These are phyloP conservation scores for Ischnus inquisitorius DNA, from an alignment of 2,888 invertebrate species.

Conservation along the genomic window DNA sequence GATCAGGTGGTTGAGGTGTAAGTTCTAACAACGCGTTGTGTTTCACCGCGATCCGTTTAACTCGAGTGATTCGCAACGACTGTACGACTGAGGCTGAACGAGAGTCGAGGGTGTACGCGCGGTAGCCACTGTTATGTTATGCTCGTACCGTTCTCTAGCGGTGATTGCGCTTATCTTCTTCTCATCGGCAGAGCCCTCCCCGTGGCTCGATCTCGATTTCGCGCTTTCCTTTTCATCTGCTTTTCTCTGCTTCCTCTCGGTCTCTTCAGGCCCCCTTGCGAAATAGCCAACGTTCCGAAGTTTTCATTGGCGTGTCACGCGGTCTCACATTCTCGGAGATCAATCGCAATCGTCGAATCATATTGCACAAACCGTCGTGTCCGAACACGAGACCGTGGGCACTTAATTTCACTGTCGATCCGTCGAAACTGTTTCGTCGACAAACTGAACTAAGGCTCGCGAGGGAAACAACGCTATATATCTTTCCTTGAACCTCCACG, in stretches of 20 bases:
- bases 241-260: background rate
- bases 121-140: background rate
- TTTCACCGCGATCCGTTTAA: slow-evolving; percentile 49
- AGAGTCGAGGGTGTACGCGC: slow-evolving; percentile 33
- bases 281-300: background rate
- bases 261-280: background rate
- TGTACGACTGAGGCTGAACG: slow-evolving; percentile 61
- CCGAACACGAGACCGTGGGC: background rate
- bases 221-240: background rate
- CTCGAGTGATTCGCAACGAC: slow-evolving; percentile 63
- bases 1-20: slow-evolving; percentile 8
- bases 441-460: background rate
- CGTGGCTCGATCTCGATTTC: too few species aligned
- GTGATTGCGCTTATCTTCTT: slow-evolving; percentile 44
- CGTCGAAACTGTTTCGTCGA: background rate
- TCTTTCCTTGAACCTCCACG: background rate
- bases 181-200: slow-evolving; percentile 1
- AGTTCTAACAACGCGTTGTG: background rate
- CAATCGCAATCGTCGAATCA: background rate
- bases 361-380: background rate
- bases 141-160: background rate
- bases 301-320: background rate
- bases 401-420: slow-evolving; percentile 4
- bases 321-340: background rate
- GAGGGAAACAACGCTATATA: background rate